Conservation (phyloP, 23 tunicate species). For the Halocynthia aurantium region DNA sequence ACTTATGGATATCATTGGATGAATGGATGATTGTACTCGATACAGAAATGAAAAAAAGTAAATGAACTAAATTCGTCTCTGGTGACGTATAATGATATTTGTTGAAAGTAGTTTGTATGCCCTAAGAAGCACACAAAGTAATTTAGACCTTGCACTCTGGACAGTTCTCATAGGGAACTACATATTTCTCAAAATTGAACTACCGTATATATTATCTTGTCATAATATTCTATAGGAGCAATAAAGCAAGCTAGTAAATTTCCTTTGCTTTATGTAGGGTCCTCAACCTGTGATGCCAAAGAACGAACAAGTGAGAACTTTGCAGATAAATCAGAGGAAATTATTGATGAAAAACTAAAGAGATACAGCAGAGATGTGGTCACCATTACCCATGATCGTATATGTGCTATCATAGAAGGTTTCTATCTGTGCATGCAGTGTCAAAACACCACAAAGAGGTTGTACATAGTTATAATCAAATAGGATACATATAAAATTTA, state of each 20-base stretch:
- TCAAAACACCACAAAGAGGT: conserved; percentile 15
- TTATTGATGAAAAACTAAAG: neutral
- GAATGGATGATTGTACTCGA: conserved; percentile 51
- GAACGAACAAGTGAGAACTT: no score
- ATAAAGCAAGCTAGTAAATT: no score
- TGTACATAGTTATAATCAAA: neutral
- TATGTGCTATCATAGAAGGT: conserved; percentile 48
- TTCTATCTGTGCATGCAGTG: conserved; percentile 41
- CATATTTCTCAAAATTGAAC: no score
- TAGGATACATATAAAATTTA: neutral
- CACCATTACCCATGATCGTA: conserved; percentile 21
- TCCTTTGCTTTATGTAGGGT: no score
- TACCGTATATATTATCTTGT: no score
- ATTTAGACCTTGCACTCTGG: no score
- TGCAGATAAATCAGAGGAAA: neutral
- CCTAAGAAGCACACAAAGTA: no score
- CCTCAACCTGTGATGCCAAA: no score
- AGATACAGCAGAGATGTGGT: neutral
- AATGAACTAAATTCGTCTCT: neutral
- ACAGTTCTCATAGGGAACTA: no score
- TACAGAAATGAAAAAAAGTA: conserved; percentile 17
- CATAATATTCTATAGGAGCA: no score
- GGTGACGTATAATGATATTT: no score
- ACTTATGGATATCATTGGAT: conserved; percentile 61
- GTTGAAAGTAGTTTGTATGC: no score